Base-by-base conservation (phyloP, 64 coral and sea anemone genomes). In the Acropora yongei region DNA sequence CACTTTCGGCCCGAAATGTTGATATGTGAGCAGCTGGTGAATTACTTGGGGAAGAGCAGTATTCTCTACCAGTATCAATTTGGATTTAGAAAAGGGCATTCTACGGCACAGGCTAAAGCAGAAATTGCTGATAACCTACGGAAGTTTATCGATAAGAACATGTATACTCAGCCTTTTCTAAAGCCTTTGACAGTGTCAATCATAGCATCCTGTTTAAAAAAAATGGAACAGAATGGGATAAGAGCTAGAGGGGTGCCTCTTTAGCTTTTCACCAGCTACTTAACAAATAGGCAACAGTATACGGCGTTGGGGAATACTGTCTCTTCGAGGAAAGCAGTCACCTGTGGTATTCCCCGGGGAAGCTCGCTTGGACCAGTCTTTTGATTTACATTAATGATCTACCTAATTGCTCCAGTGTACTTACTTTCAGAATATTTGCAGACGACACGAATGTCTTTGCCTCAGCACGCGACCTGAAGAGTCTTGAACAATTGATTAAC, bases 151-250 rank as follows among this genome's bases (percentile, higher is more conserved):
- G 88, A 79, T 10, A 80, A 72, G 50, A 80, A 90, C 8, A 1
- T 67, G 42, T 90, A 10, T 46, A 90, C 88, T 80, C 80, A 51
- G 58, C 80, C 57, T 89, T 89, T 63, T 50, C 3, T 8, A 89
- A 89, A 78, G 87, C 87, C 5, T 89, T 78, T 77, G 74, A 89
- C 47, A 90, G 76, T 47, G 88, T 90, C 1, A 90, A 90, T 47
- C 77, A 80, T 61, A 30, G 43, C 16, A 80, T 90, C 11, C 43
- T 90, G 7, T 10, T 90, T 10, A 68, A 71, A 2, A 90, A 50
- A 41, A 30, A 30, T 90, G 5, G 60, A 90, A 90, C 48, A 18
- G n/a, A 80, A 73, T 68, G 77, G 88, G 1, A 80, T 90, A 9
- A 12, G 77, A n/a, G n/a, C n/a, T n/a, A n/a, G n/a, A 41, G 77